Evolutionary conservation across 2,888 invertebrate species (phyloP).

Genomic region (Tetragnatha montana): DNA sequence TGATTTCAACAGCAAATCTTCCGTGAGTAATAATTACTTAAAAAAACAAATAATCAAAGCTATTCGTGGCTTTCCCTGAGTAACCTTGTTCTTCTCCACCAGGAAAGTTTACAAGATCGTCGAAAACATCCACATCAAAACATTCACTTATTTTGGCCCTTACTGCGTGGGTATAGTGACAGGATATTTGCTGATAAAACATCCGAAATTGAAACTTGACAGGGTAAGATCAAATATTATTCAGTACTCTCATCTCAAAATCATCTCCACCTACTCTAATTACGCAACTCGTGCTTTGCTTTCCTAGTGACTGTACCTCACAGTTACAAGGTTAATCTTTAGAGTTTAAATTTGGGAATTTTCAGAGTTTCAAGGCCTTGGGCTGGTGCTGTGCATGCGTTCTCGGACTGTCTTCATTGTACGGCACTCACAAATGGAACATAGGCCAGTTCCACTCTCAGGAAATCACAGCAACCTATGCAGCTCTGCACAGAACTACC

Average conservation of each 20-base stretch:
- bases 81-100: neutral
- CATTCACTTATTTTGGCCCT: slow-evolving; percentile 71
- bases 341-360: neutral
- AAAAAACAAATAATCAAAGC: neutral
- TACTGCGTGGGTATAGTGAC: slow-evolving; percentile 70
- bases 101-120: slow-evolving; percentile 61
- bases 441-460: slow-evolving; percentile 41
- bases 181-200: slow-evolving; percentile 58
- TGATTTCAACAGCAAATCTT: slow-evolving; percentile 49
- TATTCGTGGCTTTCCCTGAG: neutral
- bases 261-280: too few relatives aligned
- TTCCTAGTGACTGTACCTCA: neutral
- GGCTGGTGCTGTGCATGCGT: slow-evolving; percentile 58
- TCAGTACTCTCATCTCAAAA: neutral
- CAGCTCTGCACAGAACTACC: slow-evolving; percentile 70
- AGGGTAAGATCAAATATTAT: slow-evolving; percentile 21
- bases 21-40: slow-evolving; percentile 32
- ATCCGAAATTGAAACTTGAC: slow-evolving; percentile 38
- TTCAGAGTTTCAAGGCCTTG: slow-evolving; percentile 21
- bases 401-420: slow-evolving; percentile 38
- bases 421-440: slow-evolving; percentile 64
- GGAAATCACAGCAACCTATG: slow-evolving; percentile 66
- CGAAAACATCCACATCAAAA: slow-evolving; percentile 69
- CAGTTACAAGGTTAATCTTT: neutral
- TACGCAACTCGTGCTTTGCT: too few relatives aligned